Evolutionary conservation across 2,113 vertebrate genomes (phyloP).

Genomic region (Podarcis raffonei): DNA sequence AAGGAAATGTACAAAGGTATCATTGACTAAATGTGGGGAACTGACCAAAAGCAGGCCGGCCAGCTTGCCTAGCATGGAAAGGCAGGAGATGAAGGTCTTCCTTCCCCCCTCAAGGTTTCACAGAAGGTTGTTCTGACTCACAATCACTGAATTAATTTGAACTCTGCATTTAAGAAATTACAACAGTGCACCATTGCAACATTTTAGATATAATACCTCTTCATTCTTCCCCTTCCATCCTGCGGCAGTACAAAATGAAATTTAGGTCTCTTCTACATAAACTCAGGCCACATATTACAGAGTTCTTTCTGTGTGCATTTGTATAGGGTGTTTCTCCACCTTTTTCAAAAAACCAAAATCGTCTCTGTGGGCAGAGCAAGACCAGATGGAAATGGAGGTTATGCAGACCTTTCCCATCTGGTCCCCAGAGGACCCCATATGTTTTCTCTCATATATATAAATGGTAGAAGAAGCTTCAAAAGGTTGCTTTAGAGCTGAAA

Average conservation of each 20-base stretch:
- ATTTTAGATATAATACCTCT: not conserved
- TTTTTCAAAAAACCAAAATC: not conserved
- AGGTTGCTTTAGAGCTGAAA: not conserved
- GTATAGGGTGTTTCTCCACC: not conserved
- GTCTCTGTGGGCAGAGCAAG: not conserved
- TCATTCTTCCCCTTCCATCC: not conserved
- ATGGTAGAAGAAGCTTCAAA: not conserved
- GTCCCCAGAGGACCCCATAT: not conserved
- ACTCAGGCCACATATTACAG: not conserved
- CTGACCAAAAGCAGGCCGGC: not conserved
- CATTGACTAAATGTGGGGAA: not conserved
- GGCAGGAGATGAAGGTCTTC: not conserved
- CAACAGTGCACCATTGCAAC: not conserved
- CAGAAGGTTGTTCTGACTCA: not conserved
- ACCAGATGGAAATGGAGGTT: not conserved
- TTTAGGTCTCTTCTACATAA: not conserved
- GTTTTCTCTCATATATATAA: not conserved
- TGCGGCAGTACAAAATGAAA: not conserved
- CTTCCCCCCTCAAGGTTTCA: not conserved
- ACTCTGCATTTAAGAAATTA: not conserved
- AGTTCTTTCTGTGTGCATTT: not conserved
- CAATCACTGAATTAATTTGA: not conserved
- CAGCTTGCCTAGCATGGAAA: not conserved
- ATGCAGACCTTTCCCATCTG: not conserved
- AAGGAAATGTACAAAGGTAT: not conserved